Percentiles rank a stretch among this genome's conserved stretches.
These are phyloP conservation scores for Drosophila tanythrix DNA, from an alignment of 2,888 invertebrate species.

Conservation along the genomic window DNA sequence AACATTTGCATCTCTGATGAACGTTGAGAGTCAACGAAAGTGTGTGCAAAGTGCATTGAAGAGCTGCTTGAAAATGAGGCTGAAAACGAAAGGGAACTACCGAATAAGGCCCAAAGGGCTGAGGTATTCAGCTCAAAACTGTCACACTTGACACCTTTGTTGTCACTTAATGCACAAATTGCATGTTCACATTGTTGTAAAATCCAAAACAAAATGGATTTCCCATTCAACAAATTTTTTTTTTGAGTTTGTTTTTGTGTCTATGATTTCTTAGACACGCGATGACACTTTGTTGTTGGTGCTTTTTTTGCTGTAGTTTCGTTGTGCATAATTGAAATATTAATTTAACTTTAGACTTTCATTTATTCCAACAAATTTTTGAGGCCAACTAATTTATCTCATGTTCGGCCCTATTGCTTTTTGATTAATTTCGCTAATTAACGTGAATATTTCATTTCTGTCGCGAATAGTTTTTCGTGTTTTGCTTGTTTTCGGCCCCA, in stretches of 20 bases:
- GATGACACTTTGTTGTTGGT: constrained; percentile 46
- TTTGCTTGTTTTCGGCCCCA: constrained; percentile 24
- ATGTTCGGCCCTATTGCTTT: constrained; percentile 45
- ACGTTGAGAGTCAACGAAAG: neutral
- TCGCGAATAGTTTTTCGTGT: constrained; percentile 31
- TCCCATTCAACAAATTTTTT: constrained; percentile 43
- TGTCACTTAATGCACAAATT: constrained; percentile 71
- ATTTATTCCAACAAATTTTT: constrained; percentile 42
- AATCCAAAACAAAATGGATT: constrained; percentile 61
- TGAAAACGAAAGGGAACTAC: constrained; percentile 45
- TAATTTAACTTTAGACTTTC: constrained; percentile 68
- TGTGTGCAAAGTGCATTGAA: constrained; percentile 20
- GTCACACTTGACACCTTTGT: constrained; percentile 70
- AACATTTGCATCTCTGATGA: neutral
- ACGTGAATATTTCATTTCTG: constrained; percentile 28
- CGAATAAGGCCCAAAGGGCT: constrained; percentile 1
- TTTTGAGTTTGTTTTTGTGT: constrained; percentile 16
- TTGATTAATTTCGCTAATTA: constrained; percentile 72
- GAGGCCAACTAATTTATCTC: constrained; percentile 42
- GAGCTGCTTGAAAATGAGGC: constrained; percentile 25
- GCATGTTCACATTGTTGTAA: constrained; percentile 62
- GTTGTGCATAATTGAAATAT: constrained; percentile 51
- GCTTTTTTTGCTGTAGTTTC: constrained; percentile 4
- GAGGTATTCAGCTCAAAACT: constrained; percentile 37
- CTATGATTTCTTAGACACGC: constrained; percentile 54